phyloP scores from a whole-genome alignment of 2,797 vertebrate species.

The Anniella stebbinsi region DNA sequence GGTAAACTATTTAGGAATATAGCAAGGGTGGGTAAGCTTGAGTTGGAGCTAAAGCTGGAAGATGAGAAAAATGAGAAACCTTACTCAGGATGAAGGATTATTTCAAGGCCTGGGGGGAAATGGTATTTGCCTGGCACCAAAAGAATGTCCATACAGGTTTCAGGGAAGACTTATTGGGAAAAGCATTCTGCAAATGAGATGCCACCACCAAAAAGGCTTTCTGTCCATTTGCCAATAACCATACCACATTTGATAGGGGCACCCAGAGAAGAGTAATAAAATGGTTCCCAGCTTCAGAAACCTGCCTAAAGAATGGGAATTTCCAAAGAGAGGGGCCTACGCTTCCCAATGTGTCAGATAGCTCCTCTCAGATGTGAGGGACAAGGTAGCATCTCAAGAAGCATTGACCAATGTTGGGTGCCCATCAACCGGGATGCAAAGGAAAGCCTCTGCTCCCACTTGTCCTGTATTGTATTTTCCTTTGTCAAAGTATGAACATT shows the following conservation, averaged over 20 bases:
- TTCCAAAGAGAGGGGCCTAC: not conserved
- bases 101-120: not conserved
- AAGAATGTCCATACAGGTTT: not conserved
- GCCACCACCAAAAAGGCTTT: not conserved
- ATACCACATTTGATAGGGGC: not conserved
- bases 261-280: not conserved
- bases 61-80: not conserved
- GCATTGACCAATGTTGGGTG: not conserved
- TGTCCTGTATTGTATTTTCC: not conserved
- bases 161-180: not conserved
- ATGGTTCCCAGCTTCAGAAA: not conserved
- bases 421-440: not conserved
- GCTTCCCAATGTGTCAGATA: not conserved
- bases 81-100: not conserved
- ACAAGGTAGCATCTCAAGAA: not conserved
- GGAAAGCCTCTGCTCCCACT: not conserved
- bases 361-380: not conserved
- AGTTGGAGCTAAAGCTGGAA: no score
- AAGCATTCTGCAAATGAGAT: not conserved
- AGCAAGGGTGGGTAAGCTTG: not conserved
- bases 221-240: not conserved
- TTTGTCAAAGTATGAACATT: not conserved
- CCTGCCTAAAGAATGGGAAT: not conserved
- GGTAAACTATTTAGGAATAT: not conserved
- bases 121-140: not conserved